Base-by-base conservation (phyloP, 2,113 vertebrate genomes). In the Psittacara wagleri region DNA sequence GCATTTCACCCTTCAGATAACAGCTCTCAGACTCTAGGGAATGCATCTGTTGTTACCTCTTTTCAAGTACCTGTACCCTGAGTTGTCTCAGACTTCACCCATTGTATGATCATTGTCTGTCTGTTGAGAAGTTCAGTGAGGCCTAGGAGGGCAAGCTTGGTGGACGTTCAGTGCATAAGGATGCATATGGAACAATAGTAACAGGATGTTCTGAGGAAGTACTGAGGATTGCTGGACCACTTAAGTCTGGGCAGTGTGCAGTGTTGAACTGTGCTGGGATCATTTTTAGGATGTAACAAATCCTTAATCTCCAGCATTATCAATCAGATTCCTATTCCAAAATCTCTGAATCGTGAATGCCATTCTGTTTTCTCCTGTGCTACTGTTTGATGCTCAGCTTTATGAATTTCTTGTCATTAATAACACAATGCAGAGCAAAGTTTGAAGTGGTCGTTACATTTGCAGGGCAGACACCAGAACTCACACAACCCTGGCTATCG, bases 11-110 rank as follows among this genome's bases (percentile, higher is more conserved):
- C 44, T n/a, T 27, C 17, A 6, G 39, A 7, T 4, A 29, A 7
- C 63, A 52, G 1, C 3, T 59, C 55, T 44, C 8, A 5, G 5
- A 19, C 85, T 59, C 16, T 1, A 17, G 12, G 10, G 51, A 18
- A 35, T 0, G 1, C 0, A 0, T 0, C 1, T 5, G 6, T 31
- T 49, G 13, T 74, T 6, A 6, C 11, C 27, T 19, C 63, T 62
- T 51, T 17, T 17, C 22, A 5, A 15, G 25, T 18, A 8, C 37
- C 17, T 59, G 51, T 41, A 23, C 22, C 17, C 44, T 10, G 9
- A 17, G 10, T 61, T 18, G 2, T 39, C 84, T 66, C 10, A 0
- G 43, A 16, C 25, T n/a, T 55, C 31, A 51, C 49, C 3, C 9
- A 0, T 0, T 52, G 11, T 3, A 1, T 6, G 29, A 20, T 29